Evolutionary conservation across 1,140 invertebrate species (phyloP), one percentile per base, ranked within the genome.

Genomic region (Diorhabda sublineata): DNA sequence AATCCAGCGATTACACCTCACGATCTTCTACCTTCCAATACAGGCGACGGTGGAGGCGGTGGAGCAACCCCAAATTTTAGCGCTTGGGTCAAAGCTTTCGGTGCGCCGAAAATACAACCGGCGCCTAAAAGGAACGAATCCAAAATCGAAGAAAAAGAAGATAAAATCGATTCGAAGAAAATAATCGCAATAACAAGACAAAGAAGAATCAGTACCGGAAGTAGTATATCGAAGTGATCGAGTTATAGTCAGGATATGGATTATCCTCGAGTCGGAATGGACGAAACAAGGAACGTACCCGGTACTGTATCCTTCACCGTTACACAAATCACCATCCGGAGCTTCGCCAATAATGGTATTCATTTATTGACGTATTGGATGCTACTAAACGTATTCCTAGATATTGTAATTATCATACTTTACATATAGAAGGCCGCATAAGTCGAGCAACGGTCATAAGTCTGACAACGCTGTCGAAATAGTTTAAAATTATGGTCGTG

Each of bases 11-110:
- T 68, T 45, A 71, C 71, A 61, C 68, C 68, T 45, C 26, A 64
- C 42, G 67, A 71, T 42, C 43, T 47, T 2, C 47, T 62, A 43
- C 45, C 45, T 3, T 43, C 66, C 42, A 42, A 8, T 52, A 4
- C 47, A 52, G 47, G n/a, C 66, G 7, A 69, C 75, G 57, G 72
- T 73, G 65, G 69, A 73, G 45, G 76, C 42, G 73, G 74, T 59
- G 75, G 75, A 65, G 88, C 91, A 11, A 93, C 92, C 61, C 92
- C 93, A 0, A 94, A 95, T 82, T 83, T 94, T 58, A 94, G 91
- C 79, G 93, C 92, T 8, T 95, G 93, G 93, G 92, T 95, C 64
- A 94, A 94, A 82, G 92, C 92, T 1, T 95, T 95, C 80, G 93
- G 93, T 57, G 90, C 89, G 0, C 92, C 92, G 4, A 94, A 89